Base-by-base conservation (phyloP, 2,113 vertebrate genomes). In the Cheilinus undulatus region DNA sequence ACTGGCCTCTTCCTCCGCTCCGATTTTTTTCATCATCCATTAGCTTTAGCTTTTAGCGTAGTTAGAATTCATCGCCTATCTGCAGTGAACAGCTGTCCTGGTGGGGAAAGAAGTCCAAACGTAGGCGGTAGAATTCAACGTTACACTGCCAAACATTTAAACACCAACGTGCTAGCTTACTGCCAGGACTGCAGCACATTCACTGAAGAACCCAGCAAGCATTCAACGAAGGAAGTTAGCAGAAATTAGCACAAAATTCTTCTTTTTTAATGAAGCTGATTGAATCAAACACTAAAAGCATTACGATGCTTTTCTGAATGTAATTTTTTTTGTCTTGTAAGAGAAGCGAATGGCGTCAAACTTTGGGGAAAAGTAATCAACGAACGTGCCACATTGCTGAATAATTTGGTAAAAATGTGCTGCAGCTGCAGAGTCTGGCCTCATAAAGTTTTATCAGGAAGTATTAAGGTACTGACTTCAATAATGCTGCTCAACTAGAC, bases 81-180 rank as follows among this genome's bases (percentile, higher is more conserved):
- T 3, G 3, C 54, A 2, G 15, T 0, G 15, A 60, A 53, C 65
- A 80, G 76, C 62, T 9, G 12, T 70, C 43, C 53, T 71, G 62
- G 58, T 36, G 28, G n/a, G 27, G 7, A 12, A 12, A 11, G 4
- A 30, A 10, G 14, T 2, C 17, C n/a, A 23, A 22, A 34, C 14
- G 15, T 4, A 28, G 34, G 48, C 24, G 19, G 52, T 57, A 10
- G 26, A 24, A 19, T 6, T 15, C 40, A 38, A 56, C 49, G 23
- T 46, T 20, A 28, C 67, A 86, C 88, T 82, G 88, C 85, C 87
- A 59, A 45, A 46, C 26, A 4, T 8, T 14, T 15, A 7, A 49
- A 43, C 12, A 43, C 45, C 1, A 48, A 63, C 54, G 13, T 0
- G 38, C 75, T n/a, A 3, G 60, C 26, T 0, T 23, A 26, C 57